These are phyloP conservation scores for Drosophila eugracilis DNA, from an alignment of 1,140 invertebrate genomes.

Conservation along the genomic window DNA sequence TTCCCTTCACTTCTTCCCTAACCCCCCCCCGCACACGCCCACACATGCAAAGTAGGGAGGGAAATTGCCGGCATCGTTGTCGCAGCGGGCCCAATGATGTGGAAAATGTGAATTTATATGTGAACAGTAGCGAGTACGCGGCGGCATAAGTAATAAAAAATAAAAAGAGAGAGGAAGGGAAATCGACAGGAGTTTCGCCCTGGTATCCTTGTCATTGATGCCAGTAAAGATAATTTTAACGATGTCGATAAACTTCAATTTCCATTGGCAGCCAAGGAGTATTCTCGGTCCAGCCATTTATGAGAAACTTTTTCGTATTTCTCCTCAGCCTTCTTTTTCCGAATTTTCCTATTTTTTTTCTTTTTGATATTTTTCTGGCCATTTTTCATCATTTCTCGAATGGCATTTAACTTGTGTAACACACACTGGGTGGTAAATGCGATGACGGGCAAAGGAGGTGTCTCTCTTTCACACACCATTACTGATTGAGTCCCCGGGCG, in stretches of 20 bases:
- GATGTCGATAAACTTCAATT: constrained; percentile 83
- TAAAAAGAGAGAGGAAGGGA: constrained; percentile 19
- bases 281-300: constrained; percentile 51
- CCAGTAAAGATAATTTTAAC: constrained; percentile 82
- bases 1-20: neutral
- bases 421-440: constrained; percentile 57
- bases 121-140: constrained; percentile 46
- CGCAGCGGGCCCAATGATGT: constrained; percentile 66
- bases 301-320: constrained; percentile 45
- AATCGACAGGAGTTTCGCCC: constrained; percentile 34
- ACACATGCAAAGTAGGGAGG: constrained; percentile 60
- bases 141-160: constrained; percentile 68
- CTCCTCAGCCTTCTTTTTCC: neutral
- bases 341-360: constrained; percentile 18
- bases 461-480: constrained; percentile 15
- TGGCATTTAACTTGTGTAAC: constrained; percentile 59
- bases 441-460: constrained; percentile 12
- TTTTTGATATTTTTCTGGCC: constrained; percentile 2
- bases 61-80: constrained; percentile 57
- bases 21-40: neutral
- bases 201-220: constrained; percentile 51
- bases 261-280: constrained; percentile 57
- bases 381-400: constrained; percentile 48
- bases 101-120: constrained; percentile 82
- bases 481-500: constrained; percentile 53